Conservation (phyloP, 2,113 vertebrate genomes). For the Pelecanoides urinatrix region DNA sequence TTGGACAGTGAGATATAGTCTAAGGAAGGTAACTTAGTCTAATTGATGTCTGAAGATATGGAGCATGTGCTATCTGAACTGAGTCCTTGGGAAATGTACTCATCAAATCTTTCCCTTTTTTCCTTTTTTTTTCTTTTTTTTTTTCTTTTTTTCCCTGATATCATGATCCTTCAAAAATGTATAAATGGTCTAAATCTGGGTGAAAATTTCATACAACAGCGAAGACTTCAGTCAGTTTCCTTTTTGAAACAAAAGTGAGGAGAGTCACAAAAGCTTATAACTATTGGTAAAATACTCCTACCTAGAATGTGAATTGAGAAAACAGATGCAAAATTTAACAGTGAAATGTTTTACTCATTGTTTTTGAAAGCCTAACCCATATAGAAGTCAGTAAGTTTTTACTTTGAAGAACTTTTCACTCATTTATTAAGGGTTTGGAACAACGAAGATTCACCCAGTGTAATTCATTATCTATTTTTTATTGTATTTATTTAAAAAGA, state of each 20-base stretch:
- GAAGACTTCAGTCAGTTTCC: neutral
- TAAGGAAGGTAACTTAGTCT: neutral
- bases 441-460: neutral
- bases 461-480: neutral
- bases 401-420: neutral
- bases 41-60: neutral
- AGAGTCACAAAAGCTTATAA: neutral
- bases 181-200: neutral
- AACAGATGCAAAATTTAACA: neutral
- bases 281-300: neutral
- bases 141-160: neutral
- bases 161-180: neutral
- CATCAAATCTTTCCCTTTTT: neutral
- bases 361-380: neutral
- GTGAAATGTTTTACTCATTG: neutral
- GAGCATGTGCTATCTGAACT: neutral
- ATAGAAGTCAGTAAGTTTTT: neutral
- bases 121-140: neutral
- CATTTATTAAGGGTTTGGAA: neutral
- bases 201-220: neutral
- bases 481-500: neutral
- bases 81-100: neutral
- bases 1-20: neutral
- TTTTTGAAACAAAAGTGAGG: neutral
- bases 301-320: neutral